Base-by-base conservation (phyloP, 2,888 invertebrate genomes). In the Agonopterix arenella region DNA sequence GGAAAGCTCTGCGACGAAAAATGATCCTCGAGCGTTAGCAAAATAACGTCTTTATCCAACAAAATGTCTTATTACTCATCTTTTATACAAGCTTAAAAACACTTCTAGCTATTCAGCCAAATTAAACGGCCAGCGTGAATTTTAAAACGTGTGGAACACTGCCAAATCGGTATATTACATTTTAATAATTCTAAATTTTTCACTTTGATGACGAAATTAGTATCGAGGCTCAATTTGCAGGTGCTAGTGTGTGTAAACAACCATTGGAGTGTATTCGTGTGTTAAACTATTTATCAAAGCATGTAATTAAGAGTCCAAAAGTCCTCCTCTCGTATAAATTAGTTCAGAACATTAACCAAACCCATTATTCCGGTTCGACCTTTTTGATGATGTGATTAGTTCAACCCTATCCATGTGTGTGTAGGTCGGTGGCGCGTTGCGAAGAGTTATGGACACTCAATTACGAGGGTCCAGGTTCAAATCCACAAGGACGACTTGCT, bases 31-130 rank as follows among this genome's bases (percentile, higher is more conserved):
- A 60, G 57, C 64, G 13, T 13, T 66, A 59, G 56, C 54, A 58
- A 60, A 68, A 70, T 66, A 73, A 73, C 60, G 70, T 73, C 74
- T 76, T 78, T 76, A 80, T 79, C 66, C 66, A 61, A 62, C 60
- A 60, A 68, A 68, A 64, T 62, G 62, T 62, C 60, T 64, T 70
- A 71, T 75, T 73, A 69, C 67, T 73, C 72, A 76, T 71, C 58
- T 66, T 60, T 64, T 60, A 55, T 56, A 52, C 61, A 56, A 58
- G 62, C 61, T 63, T 62, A 60, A 60, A 68, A 64, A 52, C 59
- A 61, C 56, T 62, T 66, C 59, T 36, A 37, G 60, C 54, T 54
- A 59, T 61, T 62, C 55, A 55, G 57, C 67, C 59, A 63, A 70
- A 74, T 68, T 65, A 63, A 62, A 70, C 28, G 28, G 28, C 28